Base-by-base conservation (phyloP, 2,113 vertebrate species). In the Oreochromis aureus region DNA sequence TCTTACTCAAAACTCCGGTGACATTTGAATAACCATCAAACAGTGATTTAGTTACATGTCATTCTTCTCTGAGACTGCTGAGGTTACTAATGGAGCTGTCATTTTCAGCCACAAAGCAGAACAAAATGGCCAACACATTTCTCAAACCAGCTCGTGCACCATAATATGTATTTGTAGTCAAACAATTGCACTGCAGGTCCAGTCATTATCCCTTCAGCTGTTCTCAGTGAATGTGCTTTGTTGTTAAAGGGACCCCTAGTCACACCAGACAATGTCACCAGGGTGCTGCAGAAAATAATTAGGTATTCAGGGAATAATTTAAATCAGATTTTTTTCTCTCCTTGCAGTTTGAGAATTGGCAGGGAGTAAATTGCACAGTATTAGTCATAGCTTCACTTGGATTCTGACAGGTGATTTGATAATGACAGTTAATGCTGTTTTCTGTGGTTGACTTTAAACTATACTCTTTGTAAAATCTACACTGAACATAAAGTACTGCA, bases 291-390 rank as follows among this genome's bases (percentile, higher is more conserved):
- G 69, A 63, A 87, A 86, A 87, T 93, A 90, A 90, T 88, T 89
- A 93, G 78, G 79, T 59, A 71, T 89, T 89, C 51, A n/a, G 83
- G 83, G 55, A 88, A 41, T 78, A 89, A 82, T 61, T 86, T 48
- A 85, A 32, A n/a, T 84, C 81, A 71, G 15, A 44, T 48, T 53
- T 46, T 55, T 18, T 4, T 78, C n/a, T 53, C 24, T 78, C 6
- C 46, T 78, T 78, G 18, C 24, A 78, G 18, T 51, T 78, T 32
- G 27, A 78, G 46, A 51, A 27, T 78, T 53, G 48, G 27, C 73
- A 78, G 16, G 16, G 16, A 51, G 71, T 78, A 30, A 51, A 51
- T 30, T n/a, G 27, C 6, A 12, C 71, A 53, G 46, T 34, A 78
- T n/a, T 13, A 53, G 73, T 53, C 73, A 78, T 78, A 53, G 3